Base-by-base conservation (phyloP, 2,888 invertebrate species). In the Melinaea menophilus region DNA sequence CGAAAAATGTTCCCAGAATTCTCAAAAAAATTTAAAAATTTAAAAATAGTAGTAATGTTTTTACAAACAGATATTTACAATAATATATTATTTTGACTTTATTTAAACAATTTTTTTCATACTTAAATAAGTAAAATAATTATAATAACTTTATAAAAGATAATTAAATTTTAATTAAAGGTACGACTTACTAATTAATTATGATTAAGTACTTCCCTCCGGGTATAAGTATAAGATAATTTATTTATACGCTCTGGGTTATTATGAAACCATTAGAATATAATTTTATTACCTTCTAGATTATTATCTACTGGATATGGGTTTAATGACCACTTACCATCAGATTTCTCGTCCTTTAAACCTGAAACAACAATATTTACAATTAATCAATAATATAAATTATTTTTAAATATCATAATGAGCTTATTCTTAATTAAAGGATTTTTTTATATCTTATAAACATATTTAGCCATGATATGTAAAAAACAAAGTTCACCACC, bases 291-390 rank as follows among this genome's bases (percentile, higher is more conserved):
- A 51, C 7, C 31, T 51, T 22, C 9, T 22, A 12, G 7, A 51
- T 5, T 31, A 7, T 22, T 22, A 22, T 22, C 22, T 22, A 22
- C 22, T 22, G 9, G 5, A 31, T 3, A 41, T 9, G 11, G 31
- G 51, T 51, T n/a, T 51, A 9, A 41, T 9, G 41, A 7, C 11
- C 31, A 67, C 67, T 64, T 48, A 67, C 67, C 63, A 67, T 67
- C 67, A 61, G 63, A 59, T 65, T 67, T 67, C 56, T 62, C 63
- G 56, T 67, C 67, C 60, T 65, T 65, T 56, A 63, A 51, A 65
- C 67, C 67, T 67, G 67, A 45, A 67, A 67, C 47, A 13, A 61
- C 9, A 56, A 56, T 58, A 54, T 31, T 22, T 31, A 31, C 7
- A 51, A 31, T 51, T 11, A 51, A 2, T 31, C 1, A 51, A 22